Evolutionary conservation across 2,888 invertebrate genomes (phyloP).

Genomic region (Amblyjoppa proteus): DNA sequence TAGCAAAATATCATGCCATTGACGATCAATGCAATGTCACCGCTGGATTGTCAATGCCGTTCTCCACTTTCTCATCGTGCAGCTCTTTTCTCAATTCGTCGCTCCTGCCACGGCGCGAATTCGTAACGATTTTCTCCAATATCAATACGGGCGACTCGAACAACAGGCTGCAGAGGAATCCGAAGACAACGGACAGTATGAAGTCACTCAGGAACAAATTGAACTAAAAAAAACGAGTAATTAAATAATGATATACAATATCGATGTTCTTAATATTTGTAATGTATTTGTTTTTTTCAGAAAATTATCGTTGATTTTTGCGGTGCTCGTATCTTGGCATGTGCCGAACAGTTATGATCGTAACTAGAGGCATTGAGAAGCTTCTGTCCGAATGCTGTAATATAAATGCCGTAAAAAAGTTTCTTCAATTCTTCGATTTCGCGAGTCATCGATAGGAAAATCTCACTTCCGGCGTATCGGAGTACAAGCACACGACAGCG

Average conservation of each 20-base stretch:
- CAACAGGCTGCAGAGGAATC: constrained; percentile 52
- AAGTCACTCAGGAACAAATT: constrained; percentile 56
- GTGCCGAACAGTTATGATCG: too few species aligned
- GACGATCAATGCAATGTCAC: neutral
- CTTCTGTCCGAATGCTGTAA: too few species aligned
- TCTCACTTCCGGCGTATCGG: too few species aligned
- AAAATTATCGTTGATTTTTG: too few species aligned
- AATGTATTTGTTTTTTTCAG: neutral
- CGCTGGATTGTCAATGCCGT: neutral
- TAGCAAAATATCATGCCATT: neutral
- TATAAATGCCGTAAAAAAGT: too few species aligned
- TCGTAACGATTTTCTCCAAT: constrained; percentile 46
- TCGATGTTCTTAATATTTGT: neutral
- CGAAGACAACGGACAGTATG: constrained; percentile 34
- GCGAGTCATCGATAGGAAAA: too few species aligned
- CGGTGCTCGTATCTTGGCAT: too few species aligned
- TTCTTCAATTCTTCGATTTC: too few species aligned
- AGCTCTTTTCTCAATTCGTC: neutral
- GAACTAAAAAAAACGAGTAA: constrained; percentile 52
- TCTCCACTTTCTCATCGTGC: neutral
- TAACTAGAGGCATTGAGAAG: too few species aligned
- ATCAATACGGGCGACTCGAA: constrained; percentile 60
- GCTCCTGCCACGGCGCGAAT: neutral
- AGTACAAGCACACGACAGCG: too few species aligned
- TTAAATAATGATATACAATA: neutral